Evolutionary conservation across 1,140 invertebrate genomes (phyloP).

Genomic region (Protaetia brevitarsis): DNA sequence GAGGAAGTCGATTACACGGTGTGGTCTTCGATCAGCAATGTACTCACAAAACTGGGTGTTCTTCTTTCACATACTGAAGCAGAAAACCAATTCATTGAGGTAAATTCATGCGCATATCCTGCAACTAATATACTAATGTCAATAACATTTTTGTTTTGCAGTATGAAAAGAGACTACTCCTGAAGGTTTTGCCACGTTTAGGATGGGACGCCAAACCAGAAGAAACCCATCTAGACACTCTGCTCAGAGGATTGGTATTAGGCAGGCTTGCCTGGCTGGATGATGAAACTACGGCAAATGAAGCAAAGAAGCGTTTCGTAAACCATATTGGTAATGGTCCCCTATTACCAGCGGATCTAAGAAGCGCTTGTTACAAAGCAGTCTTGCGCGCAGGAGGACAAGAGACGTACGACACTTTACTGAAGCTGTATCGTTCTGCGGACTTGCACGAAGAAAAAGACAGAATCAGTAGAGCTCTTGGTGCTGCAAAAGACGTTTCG

Average conservation of each 20-base stretch:
- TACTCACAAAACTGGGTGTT: slow-evolving; percentile 69
- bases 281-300: slow-evolving; percentile 70
- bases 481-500: slow-evolving; percentile 66
- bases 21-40: slow-evolving; percentile 83
- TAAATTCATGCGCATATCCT: slow-evolving; percentile 32
- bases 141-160: slow-evolving; percentile 33
- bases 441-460: slow-evolving; percentile 93
- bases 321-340: slow-evolving; percentile 60
- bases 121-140: not conserved
- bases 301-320: slow-evolving; percentile 73
- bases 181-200: slow-evolving; percentile 64
- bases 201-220: slow-evolving; percentile 74
- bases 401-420: slow-evolving; percentile 71
- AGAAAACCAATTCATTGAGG: slow-evolving; percentile 65
- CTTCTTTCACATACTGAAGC: slow-evolving; percentile 76
- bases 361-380: slow-evolving; percentile 82
- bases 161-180: slow-evolving; percentile 69
- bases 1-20: slow-evolving; percentile 91
- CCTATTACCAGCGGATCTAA: slow-evolving; percentile 82
- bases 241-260: slow-evolving; percentile 81
- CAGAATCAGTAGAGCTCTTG: slow-evolving; percentile 78
- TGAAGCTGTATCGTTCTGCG: slow-evolving; percentile 77
- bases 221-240: slow-evolving; percentile 79
- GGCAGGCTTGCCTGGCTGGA: slow-evolving; percentile 76
- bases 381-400: slow-evolving; percentile 71